Conservation (phyloP, 2,113 vertebrate genomes). For the Macroglossus sobrinus region DNA sequence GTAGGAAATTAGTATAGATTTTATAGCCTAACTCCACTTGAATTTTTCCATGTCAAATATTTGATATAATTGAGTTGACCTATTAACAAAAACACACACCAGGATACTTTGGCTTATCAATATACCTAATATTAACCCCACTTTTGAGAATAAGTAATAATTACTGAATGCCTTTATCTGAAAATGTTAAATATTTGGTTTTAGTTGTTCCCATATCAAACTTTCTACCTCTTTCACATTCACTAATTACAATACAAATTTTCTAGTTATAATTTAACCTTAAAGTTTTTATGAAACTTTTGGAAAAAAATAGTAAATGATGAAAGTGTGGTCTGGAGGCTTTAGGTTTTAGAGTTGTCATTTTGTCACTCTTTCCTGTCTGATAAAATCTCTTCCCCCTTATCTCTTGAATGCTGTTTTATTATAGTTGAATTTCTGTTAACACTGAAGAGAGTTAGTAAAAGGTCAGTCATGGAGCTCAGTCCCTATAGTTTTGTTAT, state of each 20-base stretch:
- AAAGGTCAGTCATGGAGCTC: neutral
- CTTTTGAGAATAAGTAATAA: neutral
- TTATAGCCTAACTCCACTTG: neutral
- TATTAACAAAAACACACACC: neutral
- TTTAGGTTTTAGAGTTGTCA: neutral
- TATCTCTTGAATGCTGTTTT: neutral
- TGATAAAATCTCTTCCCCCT: neutral
- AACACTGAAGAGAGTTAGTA: neutral
- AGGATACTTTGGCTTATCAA: neutral
- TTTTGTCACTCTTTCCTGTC: neutral
- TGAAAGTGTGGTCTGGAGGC: neutral
- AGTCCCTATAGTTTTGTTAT: neutral
- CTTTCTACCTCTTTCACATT: neutral
- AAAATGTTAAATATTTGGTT: neutral
- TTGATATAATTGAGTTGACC: neutral
- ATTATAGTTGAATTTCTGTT: neutral
- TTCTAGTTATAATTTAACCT: neutral
- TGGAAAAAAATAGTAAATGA: neutral
- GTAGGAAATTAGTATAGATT: neutral
- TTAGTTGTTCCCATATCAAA: neutral
- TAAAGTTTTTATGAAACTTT: neutral
- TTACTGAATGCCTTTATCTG: neutral
- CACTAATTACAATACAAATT: neutral
- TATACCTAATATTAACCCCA: neutral
- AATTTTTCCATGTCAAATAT: neutral